Percentiles rank a stretch among this genome's conserved stretches.
These are phyloP conservation scores for Macrotus californicus DNA, from an alignment of 2,113 vertebrate species.

Conservation along the genomic window DNA sequence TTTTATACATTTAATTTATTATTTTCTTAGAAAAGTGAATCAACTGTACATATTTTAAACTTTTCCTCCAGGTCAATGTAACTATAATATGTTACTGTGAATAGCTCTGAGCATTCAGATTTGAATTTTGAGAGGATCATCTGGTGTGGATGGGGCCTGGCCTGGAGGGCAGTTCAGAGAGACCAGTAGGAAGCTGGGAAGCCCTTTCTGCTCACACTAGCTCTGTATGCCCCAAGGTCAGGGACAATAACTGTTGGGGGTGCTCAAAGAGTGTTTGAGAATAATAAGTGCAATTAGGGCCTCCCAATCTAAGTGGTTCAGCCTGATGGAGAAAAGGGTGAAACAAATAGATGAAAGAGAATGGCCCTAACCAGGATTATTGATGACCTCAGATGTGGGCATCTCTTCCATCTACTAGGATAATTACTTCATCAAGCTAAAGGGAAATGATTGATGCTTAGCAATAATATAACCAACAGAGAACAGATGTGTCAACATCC, in stretches of 20 bases:
- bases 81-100: background rate
- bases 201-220: background rate
- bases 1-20: background rate
- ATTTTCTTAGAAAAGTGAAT: background rate
- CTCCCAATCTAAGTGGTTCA: background rate
- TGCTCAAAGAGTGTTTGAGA: background rate
- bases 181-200: background rate
- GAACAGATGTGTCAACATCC: background rate
- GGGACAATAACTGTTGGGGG: rapidly evolving
- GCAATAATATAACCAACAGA: background rate
- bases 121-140: background rate
- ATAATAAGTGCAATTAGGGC: background rate
- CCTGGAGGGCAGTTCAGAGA: background rate
- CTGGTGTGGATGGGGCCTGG: background rate
- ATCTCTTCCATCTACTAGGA: background rate
- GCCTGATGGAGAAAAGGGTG: background rate
- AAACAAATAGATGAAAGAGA: background rate
- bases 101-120: background rate
- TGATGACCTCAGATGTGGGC: background rate
- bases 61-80: background rate
- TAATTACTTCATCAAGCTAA: background rate
- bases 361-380: background rate
- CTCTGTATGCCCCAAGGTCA: background rate
- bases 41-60: background rate
- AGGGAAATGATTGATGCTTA: background rate